A percentile compares a stretch with the other conserved stretches of the same genome.
Conservation (phyloP, 2,888 invertebrate species). For the Dasysyrphus tricinctus region DNA sequence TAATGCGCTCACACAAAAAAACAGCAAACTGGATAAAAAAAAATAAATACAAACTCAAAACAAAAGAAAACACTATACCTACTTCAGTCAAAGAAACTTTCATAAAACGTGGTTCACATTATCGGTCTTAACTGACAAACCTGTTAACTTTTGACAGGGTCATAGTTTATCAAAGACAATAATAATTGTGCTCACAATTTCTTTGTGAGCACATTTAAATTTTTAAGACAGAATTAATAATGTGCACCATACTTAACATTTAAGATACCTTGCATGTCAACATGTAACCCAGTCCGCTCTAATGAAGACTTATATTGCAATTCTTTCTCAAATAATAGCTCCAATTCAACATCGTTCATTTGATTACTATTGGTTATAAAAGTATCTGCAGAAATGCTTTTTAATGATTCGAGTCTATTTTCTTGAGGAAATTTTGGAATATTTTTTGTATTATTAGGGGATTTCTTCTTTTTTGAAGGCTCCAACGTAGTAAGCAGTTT, state of each 20-base stretch:
- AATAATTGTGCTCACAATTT: not conserved
- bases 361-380: not conserved
- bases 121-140: not conserved
- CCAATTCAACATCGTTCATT: constrained; percentile 57
- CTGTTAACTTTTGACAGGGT: not conserved
- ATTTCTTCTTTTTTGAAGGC: constrained; percentile 24
- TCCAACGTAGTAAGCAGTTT: not conserved
- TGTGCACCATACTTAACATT: not conserved
- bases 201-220: not conserved
- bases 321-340: constrained; percentile 51
- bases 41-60: too few relatives aligned
- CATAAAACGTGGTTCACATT: too few relatives aligned
- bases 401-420: constrained; percentile 17
- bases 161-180: not conserved
- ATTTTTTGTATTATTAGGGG: not conserved
- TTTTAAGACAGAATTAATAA: not conserved
- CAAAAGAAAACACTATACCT: too few relatives aligned
- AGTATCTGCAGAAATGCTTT: constrained; percentile 37
- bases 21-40: too few relatives aligned
- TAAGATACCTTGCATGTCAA: constrained; percentile 57
- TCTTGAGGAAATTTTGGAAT: constrained; percentile 3
- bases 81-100: too few relatives aligned
- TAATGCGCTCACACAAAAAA: too few relatives aligned
- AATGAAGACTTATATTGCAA: constrained; percentile 30
- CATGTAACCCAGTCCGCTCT: constrained; percentile 25